phyloP scores from a whole-genome alignment of 2,797 vertebrate genomes.

The Buphagus erythrorhynchus region DNA sequence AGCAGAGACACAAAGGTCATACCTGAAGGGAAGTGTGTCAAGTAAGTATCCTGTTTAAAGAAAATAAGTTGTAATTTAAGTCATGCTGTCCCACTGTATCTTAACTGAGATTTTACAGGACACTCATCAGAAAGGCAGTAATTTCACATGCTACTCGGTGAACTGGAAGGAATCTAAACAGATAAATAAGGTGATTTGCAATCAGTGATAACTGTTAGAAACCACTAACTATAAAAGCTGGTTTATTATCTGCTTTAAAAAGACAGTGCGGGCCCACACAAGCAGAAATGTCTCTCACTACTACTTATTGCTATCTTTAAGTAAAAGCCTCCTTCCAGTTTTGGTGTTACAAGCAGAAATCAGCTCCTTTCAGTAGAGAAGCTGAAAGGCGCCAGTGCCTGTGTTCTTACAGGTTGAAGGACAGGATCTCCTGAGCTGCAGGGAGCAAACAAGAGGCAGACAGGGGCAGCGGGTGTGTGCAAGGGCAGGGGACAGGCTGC shows the following conservation, averaged over 20 bases:
- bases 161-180: background rate
- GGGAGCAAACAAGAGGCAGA: background rate
- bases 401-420: background rate
- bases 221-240: background rate
- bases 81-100: accelerated
- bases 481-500: background rate
- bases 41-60: background rate
- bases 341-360: background rate
- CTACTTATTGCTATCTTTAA: background rate
- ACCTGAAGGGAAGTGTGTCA: background rate
- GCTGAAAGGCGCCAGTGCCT: background rate
- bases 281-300: background rate
- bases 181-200: background rate
- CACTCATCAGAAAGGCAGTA: background rate
- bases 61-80: background rate
- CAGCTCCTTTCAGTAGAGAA: background rate
- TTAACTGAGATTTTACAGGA: background rate
- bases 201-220: background rate
- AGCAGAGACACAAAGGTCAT: background rate
- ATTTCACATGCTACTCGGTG: background rate
- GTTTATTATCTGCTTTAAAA: background rate
- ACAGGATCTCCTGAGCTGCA: background rate
- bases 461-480: background rate
- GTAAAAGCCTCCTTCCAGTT: background rate
- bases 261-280: background rate